Percentiles rank a stretch among this genome's conserved stretches.
These are phyloP conservation scores for Orthosia gracilis DNA, from an alignment of 2,888 invertebrate species.

Conservation along the genomic window DNA sequence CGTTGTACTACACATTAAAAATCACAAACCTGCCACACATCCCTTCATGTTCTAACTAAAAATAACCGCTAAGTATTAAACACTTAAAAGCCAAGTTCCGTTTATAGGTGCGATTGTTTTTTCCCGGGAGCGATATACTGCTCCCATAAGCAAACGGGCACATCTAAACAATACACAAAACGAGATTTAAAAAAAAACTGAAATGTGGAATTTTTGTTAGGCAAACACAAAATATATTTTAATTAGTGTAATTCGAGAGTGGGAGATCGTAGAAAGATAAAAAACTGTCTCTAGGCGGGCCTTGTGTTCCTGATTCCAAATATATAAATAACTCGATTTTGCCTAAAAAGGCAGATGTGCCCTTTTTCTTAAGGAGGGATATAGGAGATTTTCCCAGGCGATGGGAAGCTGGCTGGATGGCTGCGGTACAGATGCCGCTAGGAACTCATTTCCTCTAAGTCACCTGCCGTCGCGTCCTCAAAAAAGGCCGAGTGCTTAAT, in stretches of 20 bases:
- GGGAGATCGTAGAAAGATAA: background rate
- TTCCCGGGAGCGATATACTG: conserved; percentile 11
- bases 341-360: background rate
- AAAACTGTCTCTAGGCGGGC: too few relatives aligned
- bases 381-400: conserved; percentile 31
- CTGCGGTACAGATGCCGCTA: conserved; percentile 58
- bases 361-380: conserved; percentile 19
- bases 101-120: conserved; percentile 35
- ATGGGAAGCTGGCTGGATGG: conserved; percentile 50
- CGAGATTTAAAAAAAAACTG: background rate
- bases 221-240: background rate
- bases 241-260: background rate
- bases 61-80: conserved; percentile 37
- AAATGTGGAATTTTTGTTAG: background rate
- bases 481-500: conserved; percentile 47
- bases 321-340: background rate
- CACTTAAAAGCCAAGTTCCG: conserved; percentile 40
- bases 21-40: conserved; percentile 10
- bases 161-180: background rate
- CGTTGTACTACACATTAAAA: conserved; percentile 7
- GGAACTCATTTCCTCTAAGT: conserved; percentile 63
- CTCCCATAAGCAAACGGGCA: background rate
- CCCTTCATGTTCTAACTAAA: conserved; percentile 17
- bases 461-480: conserved; percentile 62
- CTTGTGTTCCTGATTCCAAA: too few relatives aligned